These are phyloP conservation scores for Caenorhabditis briggsae DNA, from an alignment of 1,140 invertebrate species.

Conservation along the genomic window DNA sequence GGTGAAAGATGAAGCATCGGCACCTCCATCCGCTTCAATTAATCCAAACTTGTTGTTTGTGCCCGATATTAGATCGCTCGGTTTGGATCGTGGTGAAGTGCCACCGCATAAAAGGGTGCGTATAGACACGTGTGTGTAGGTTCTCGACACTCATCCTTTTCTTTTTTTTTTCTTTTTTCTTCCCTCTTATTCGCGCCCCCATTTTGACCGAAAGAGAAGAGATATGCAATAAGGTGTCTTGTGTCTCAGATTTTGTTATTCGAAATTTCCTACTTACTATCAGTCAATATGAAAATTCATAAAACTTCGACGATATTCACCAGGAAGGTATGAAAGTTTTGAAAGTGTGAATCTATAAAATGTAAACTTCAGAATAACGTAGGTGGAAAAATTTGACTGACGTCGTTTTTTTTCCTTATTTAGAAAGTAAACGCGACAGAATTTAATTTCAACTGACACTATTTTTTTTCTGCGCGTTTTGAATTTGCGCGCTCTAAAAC, in stretches of 20 bases:
- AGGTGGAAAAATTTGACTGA: background rate
- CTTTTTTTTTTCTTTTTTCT: constrained; percentile 2
- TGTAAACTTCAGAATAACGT: too few relatives aligned
- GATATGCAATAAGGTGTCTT: background rate
- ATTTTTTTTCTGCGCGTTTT: background rate
- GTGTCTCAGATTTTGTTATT: constrained; percentile 11
- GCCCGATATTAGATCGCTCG: constrained; percentile 51
- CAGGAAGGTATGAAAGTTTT: background rate
- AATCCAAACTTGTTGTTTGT: constrained; percentile 56
- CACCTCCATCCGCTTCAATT: constrained; percentile 46
- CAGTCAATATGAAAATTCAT: constrained; percentile 28
- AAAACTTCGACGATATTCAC: constrained; percentile 31
- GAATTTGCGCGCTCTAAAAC: too few relatives aligned
- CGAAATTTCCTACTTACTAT: background rate
- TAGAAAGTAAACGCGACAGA: constrained; percentile 18
- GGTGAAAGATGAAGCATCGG: constrained; percentile 36
- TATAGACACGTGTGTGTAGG: constrained; percentile 16
- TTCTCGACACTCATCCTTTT: background rate
- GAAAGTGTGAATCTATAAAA: background rate
- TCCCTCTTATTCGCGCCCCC: background rate
- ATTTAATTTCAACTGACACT: constrained; percentile 42
- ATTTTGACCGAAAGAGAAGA: background rate
- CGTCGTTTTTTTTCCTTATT: constrained; percentile 43
- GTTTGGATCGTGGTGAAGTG: constrained; percentile 57
- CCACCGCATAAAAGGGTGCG: constrained; percentile 65